Base-by-base conservation (phyloP, 2,797 vertebrate genomes). In the Pogoniulus pusillus region DNA sequence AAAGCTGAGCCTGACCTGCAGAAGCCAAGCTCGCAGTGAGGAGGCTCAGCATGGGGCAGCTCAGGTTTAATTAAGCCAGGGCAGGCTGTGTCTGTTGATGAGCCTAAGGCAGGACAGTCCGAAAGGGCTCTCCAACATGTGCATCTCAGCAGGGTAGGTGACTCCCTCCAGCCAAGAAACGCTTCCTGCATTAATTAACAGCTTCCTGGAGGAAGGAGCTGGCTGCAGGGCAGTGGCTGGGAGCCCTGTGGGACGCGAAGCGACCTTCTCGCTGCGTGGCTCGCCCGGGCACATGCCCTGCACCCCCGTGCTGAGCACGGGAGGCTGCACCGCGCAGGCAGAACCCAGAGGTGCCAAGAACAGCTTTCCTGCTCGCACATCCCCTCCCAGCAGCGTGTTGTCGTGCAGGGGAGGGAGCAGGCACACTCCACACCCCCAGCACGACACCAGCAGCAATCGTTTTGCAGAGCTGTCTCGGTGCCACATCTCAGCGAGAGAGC, bases 101-200 rank as follows among this genome's bases (percentile, higher is more conserved):
- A 87, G 74, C n/a, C 69, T 2, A 3, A 9, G 39, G 57, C 32
- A 9, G 0, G 10, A 2, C 15, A n/a, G 69, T 63, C 63, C 49
- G 69, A 2, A 53, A 32, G 80, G 53, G 47, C 75, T 70, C 69
- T 74, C 34, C 75, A 47, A 24, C 66, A 30, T 1, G 34, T 45
- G 86, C 63, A 27, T 13, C 68, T 17, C 82, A 72, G 92, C 72
- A 20, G 74, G 84, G n/a, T 4, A 2, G 41, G 69, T 1, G 20
- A 4, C n/a, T 35, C 51, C 85, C 62, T 45, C 54, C 78, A 18
- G 34, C 78, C 74, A 41, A 39, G 35, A 15, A 68, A 14, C 0
- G 17, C 63, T 58, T 72, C 81, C 84, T 66, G 81, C 47, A 79
- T 60, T 74, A 75, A 85, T 89, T 64, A 65, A 41, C 71, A 47